Base-by-base conservation (phyloP, 2,113 vertebrate genomes). In the Ascaphus truei region DNA sequence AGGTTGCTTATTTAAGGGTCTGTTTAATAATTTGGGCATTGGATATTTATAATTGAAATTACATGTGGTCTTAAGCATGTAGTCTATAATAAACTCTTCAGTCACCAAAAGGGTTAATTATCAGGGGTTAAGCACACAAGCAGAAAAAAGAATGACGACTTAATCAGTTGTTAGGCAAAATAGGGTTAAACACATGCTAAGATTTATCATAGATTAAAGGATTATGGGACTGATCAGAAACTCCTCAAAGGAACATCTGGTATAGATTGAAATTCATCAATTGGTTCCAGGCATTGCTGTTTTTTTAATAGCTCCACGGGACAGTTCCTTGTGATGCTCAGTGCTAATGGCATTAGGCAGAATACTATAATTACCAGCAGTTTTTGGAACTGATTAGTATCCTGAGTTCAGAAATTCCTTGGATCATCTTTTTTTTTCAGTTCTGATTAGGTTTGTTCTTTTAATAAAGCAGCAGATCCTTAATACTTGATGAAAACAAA, bases 211-310 rank as follows among this genome's bases (percentile, higher is more conserved):
- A 58, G 56, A 76, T 80, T 81, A 73, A 77, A 81, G 72, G 64
- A 66, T 73, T 79, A 72, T 72, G 71, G 60, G 25, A 3, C 36
- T 31, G 50, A 56, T 66, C 31, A 66, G 63, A 66, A 66, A 55
- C 16, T 22, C 33, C 39, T 23, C 26, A 29, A 74, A 80, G 55
- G 45, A 59, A 58, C 73, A 74, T 75, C 76, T 72, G 58, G 58
- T 77, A 64, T 73, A 81, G 67, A 48, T 76, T 81, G 75, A 3
- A 58, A 25, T 67, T 66, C 16, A 76, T 47, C 68, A 80, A 75
- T 76, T 81, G 76, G 68, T 81, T 79, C 77, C 57, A 85, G 76
- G 67, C 68, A 71, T 81, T 80, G 72, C 72, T 77, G 57, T 61
- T 77, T 84, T 83, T 76, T 9, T 18, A 68, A 75, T 83, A 75